phyloP scores from a whole-genome alignment of 2,113 vertebrate genomes.

The Vicugna pacos region DNA sequence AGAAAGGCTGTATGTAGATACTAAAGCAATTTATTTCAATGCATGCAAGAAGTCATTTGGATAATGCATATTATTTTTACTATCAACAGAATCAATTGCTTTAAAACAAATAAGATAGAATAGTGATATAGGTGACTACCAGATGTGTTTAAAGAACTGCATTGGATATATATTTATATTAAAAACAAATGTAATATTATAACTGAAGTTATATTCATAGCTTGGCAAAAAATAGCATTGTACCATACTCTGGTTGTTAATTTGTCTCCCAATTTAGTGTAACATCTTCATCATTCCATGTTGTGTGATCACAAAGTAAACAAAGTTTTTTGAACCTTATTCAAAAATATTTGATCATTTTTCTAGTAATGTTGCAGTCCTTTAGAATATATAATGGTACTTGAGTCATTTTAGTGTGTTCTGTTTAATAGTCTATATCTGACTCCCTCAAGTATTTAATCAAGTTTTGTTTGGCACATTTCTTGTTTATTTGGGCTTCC shows the following conservation, averaged over 20 bases:
- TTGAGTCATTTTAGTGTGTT: background rate
- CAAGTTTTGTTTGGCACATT: background rate
- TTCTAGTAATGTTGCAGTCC: background rate
- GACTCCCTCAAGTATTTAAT: background rate
- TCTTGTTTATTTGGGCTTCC: slow-evolving; percentile 1
- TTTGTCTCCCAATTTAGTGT: slow-evolving; percentile 9
- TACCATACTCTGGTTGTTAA: background rate
- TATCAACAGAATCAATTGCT: background rate
- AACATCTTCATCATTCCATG: background rate
- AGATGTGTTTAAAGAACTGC: background rate
- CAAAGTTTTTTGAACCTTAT: background rate
- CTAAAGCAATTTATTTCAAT: slow-evolving; percentile 36
- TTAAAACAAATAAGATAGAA: slow-evolving; percentile 28
- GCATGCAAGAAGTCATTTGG: background rate
- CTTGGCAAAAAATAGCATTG: background rate
- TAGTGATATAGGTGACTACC: background rate
- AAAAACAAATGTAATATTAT: background rate
- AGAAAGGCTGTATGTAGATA: background rate
- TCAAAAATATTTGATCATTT: background rate
- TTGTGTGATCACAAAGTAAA: background rate
- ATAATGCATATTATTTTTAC: slow-evolving; percentile 23
- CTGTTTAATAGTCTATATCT: background rate
- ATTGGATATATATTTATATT: background rate
- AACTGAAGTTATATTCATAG: background rate
- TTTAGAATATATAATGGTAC: background rate